Evolutionary conservation across 2,888 invertebrate genomes (phyloP).

Genomic region (Gibbula magus): DNA sequence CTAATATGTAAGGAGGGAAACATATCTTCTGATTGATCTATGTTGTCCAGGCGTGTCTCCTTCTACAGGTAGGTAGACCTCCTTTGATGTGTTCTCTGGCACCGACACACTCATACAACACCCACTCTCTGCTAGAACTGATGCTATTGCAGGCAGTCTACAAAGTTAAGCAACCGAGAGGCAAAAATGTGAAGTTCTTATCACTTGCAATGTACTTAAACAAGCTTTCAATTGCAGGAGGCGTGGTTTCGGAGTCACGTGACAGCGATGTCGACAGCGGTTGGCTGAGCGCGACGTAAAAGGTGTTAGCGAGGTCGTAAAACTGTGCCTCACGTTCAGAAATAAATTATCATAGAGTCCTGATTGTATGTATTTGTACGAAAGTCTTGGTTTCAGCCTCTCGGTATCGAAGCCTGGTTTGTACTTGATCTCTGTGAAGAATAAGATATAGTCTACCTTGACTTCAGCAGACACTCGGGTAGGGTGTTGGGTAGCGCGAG

Average conservation of each 20-base stretch:
- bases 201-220: slow-evolving; percentile 21
- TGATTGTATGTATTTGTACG: too few relatives aligned
- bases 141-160: background rate
- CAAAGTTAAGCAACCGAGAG: background rate
- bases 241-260: slow-evolving; percentile 10
- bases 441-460: too few relatives aligned
- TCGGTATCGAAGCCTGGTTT: too few relatives aligned
- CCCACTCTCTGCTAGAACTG: background rate
- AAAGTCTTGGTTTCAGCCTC: too few relatives aligned
- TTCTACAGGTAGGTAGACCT: background rate
- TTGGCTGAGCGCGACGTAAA: background rate
- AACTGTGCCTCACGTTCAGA: background rate
- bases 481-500: background rate
- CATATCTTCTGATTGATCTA: slow-evolving; percentile 5
- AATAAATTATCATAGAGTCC: background rate
- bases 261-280: background rate
- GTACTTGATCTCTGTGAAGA: too few relatives aligned
- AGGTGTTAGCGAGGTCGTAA: background rate
- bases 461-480: background rate
- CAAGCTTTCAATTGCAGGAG: slow-evolving; percentile 20
- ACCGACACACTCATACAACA: background rate
- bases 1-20: slow-evolving; percentile 24
- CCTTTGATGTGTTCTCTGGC: background rate
- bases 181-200: slow-evolving; percentile 15
- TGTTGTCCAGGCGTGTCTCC: background rate